A percentile compares a stretch with the other conserved stretches of the same genome.
Conservation (phyloP, 2,888 invertebrate genomes). For the Drosophila ustulata region DNA sequence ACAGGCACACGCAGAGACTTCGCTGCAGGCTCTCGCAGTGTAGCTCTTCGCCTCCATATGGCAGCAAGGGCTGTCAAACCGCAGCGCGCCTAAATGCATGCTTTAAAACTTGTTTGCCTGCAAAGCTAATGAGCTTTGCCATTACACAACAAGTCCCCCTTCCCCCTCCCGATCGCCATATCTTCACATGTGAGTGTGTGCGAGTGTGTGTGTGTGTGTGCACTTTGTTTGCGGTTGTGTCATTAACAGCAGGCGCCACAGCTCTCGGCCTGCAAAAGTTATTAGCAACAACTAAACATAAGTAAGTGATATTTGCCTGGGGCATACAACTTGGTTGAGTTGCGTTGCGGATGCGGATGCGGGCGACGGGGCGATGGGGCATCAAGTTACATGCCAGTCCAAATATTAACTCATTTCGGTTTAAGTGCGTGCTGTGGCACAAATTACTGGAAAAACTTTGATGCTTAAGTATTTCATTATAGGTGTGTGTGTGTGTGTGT, state of each 20-base stretch:
- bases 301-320: slow-evolving; percentile 79
- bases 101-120: slow-evolving; percentile 80
- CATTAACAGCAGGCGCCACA: slow-evolving; percentile 80
- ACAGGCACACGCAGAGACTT: slow-evolving; percentile 7
- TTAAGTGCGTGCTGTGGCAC: slow-evolving; percentile 59
- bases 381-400: slow-evolving; percentile 62
- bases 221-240: slow-evolving; percentile 82
- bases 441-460: slow-evolving; percentile 69
- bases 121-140: slow-evolving; percentile 82
- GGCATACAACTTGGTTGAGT: slow-evolving; percentile 59
- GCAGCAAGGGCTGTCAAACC: slow-evolving; percentile 69
- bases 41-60: slow-evolving; percentile 45
- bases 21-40: slow-evolving; percentile 42
- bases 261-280: slow-evolving; percentile 69
- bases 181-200: slow-evolving; percentile 24
- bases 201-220: slow-evolving; percentile 47
- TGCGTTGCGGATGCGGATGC: slow-evolving; percentile 11
- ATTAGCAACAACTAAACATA: slow-evolving; percentile 77
- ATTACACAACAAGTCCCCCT: slow-evolving; percentile 68
- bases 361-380: slow-evolving; percentile 21
- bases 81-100: slow-evolving; percentile 79
- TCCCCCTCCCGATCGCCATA: slow-evolving; percentile 11
- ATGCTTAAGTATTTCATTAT: slow-evolving; percentile 53
- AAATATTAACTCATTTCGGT: slow-evolving; percentile 77
- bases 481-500: slow-evolving; percentile 35